Evolutionary conservation across 2,113 vertebrate species (phyloP).

Genomic region (Fulmarus glacialis): DNA sequence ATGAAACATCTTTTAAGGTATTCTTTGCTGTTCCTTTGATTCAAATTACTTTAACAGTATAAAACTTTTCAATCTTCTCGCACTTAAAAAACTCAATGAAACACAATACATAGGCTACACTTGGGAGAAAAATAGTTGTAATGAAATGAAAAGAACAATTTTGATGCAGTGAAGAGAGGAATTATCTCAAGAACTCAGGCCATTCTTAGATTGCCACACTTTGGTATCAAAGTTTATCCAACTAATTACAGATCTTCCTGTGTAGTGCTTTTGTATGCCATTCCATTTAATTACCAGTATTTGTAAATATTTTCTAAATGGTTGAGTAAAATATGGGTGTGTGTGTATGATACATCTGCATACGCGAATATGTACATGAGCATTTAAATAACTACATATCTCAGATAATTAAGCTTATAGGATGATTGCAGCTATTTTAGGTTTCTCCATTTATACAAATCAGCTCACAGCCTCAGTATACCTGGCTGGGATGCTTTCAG

Average conservation of each 20-base stretch:
- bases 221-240: background rate
- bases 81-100: background rate
- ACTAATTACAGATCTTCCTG: background rate
- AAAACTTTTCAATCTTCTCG: background rate
- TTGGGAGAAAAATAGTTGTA: background rate
- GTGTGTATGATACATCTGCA: background rate
- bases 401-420: background rate
- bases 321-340: background rate
- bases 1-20: background rate
- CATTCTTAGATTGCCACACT: background rate
- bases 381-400: background rate
- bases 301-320: background rate
- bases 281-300: background rate
- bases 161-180: background rate
- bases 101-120: background rate
- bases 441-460: background rate
- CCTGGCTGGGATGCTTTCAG: background rate
- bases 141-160: background rate
- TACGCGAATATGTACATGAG: background rate
- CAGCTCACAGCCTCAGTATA: background rate
- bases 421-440: background rate
- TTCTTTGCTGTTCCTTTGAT: background rate
- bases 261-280: background rate
- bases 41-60: background rate
- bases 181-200: background rate